Base-by-base conservation (phyloP, 2,113 vertebrate genomes). In the Aegotheles bennettii region DNA sequence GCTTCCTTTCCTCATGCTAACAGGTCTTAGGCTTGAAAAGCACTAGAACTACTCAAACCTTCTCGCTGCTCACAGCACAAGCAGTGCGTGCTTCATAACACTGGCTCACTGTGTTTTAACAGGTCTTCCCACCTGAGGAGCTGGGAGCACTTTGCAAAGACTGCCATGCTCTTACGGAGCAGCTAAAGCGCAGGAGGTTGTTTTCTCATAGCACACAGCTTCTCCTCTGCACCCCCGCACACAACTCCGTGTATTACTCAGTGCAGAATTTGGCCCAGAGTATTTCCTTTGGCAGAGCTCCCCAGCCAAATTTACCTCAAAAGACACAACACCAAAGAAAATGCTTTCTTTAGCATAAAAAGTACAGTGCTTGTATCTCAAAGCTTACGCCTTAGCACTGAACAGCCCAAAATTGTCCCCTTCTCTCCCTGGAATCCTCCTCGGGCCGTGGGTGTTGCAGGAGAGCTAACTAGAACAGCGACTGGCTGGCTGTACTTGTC, bases 51-150 rank as follows among this genome's bases (percentile, higher is more conserved):
- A 14, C 53, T 59, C 47, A 47, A 28, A 23, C 17, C 28, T 45
- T 43, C 74, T 5, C 13, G 0, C 33, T 28, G 78, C 90, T 68
- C 18, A 2, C 40, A 40, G 51, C 1, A 31, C 1, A 38, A 65
- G 50, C 0, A 2, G 51, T 2, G 1, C 79, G n/a, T 20, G 7
- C 33, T 59, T 24, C 0, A 0, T 3, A 31, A 9, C 10, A 57
- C 61, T 9, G 0, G 24, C 40, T 47, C 0, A 1, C 65, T 36
- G n/a, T 16, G 8, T 56, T 70, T 24, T 68, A 33, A 67, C 29
- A 43, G 25, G 45, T 42, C 68, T 76, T 65, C 89, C 91, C 79
- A 96, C 74, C 93, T 68, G 89, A 87, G 84, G 42, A 95, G 53
- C 53, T 28, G 4, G 0, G 43, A 85, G 60, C 65, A 13, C 91